Percentiles rank a stretch among this genome's conserved stretches.
These are phyloP conservation scores for Lepidochrysops patricia DNA, from an alignment of 2,888 invertebrate species.

Conservation along the genomic window DNA sequence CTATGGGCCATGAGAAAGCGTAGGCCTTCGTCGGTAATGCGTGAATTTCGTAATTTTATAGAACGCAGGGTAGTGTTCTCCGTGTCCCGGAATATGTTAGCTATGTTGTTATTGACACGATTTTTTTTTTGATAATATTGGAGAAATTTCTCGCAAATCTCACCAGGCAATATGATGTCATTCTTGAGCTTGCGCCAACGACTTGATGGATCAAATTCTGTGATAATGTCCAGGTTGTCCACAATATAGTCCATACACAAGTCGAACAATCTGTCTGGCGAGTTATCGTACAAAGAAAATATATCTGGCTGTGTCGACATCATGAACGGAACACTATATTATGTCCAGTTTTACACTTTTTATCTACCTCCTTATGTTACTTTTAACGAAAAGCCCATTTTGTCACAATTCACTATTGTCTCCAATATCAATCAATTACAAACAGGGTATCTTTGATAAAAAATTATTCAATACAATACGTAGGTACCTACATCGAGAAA, in stretches of 20 bases:
- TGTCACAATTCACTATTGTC: conserved; percentile 14
- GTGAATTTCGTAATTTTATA: conserved; percentile 81
- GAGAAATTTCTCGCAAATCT: conserved; percentile 81
- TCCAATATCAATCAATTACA: neutral
- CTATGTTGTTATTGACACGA: conserved; percentile 78
- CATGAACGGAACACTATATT: conserved; percentile 26
- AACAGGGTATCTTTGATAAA: neutral
- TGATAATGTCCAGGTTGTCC: conserved; percentile 76
- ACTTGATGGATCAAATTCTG: conserved; percentile 55
- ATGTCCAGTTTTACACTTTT: conserved; percentile 26
- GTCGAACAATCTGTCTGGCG: conserved; percentile 77
- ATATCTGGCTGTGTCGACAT: conserved; percentile 42
- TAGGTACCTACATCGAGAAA: too few species aligned
- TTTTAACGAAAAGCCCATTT: conserved; percentile 16
- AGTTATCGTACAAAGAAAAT: conserved; percentile 43
- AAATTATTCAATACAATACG: conserved; percentile 17
- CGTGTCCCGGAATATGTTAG: conserved; percentile 81
- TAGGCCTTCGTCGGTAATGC: conserved; percentile 82
- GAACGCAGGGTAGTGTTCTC: conserved; percentile 81
- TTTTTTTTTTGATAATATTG: conserved; percentile 70
- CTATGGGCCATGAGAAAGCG: conserved; percentile 82
- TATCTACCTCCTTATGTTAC: conserved; percentile 21
- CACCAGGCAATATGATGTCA: conserved; percentile 79
- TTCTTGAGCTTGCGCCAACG: conserved; percentile 70
- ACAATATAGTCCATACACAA: conserved; percentile 78